phyloP scores from a whole-genome alignment of 2,113 vertebrate genomes.

The Leucopternis melanops region DNA sequence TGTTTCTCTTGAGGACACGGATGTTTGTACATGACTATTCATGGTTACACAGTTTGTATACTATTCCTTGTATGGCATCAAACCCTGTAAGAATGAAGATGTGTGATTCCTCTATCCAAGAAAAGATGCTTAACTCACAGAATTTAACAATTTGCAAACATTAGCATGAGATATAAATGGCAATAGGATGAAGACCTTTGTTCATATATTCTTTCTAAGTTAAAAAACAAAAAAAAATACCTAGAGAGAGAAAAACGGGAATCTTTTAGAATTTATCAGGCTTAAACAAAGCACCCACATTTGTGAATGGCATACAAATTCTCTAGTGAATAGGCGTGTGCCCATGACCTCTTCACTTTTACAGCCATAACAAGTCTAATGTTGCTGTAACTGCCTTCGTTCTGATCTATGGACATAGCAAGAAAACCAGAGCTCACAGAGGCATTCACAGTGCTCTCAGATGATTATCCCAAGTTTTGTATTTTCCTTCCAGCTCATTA shows the following conservation, averaged over 20 bases:
- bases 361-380: background rate
- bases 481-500: background rate
- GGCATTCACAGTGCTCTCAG: background rate
- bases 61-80: background rate
- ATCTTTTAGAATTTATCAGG: background rate
- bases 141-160: background rate
- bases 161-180: background rate
- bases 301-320: background rate
- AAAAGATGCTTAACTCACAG: background rate
- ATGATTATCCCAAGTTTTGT: background rate
- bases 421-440: background rate
- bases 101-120: background rate
- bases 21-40: background rate
- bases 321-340: background rate
- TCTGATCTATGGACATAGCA: background rate
- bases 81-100: background rate
- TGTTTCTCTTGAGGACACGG: background rate
- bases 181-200: background rate
- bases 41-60: background rate
- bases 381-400: background rate
- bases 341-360: background rate
- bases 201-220: background rate
- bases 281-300: background rate
- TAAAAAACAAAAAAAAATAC: background rate
- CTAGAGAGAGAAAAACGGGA: background rate